Evolutionary conservation across 2,797 vertebrate genomes (phyloP), one percentile per base, ranked within the genome.

Genomic region (Botia almorhae): DNA sequence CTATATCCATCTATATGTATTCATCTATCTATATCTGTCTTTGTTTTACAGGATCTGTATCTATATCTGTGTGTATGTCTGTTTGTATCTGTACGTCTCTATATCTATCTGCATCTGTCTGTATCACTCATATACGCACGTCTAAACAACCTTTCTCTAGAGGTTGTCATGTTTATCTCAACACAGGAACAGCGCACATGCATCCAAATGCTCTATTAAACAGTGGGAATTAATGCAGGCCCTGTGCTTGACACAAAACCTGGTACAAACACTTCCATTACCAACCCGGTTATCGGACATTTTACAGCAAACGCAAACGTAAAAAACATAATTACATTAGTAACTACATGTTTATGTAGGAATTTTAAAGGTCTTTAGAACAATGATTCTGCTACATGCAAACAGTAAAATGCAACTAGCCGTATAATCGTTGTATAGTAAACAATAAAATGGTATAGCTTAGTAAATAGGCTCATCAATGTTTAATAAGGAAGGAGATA

Each of bases 191-290:
- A 58, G 50, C 74, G 61, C 71, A 74, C 60, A 80, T 33, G 43
- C 73, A 81, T 53, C n/a, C 56, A 71, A 80, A 82, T 69, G 80
- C 63, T 56, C 76, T 70, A 85, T 86, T 87, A 85, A 26, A 80
- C 21, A 67, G 39, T 13, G 8, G 39, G 68, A 77, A 77, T 85
- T 55, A 81, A 83, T 81, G 75, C 80, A 81, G 71, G 56, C 43
- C 53, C 26, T 16, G 56, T 82, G 82, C 73, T 65, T 61, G 43
- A 85, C 70, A 82, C 83, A 83, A 83, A 14, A 81, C 60, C 68
- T 73, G 67, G 50, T 58, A 75, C 74, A 81, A 74, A 46, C 84
- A 75, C 67, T 73, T 43, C 74, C 61, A 80, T 85, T 78, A 76
- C 33, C 4, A 3, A 33, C 67, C 69, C 68, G 23, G 74, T 76